Evolutionary conservation across 2,797 vertebrate genomes (phyloP).

Genomic region (Scolopax rusticola): DNA sequence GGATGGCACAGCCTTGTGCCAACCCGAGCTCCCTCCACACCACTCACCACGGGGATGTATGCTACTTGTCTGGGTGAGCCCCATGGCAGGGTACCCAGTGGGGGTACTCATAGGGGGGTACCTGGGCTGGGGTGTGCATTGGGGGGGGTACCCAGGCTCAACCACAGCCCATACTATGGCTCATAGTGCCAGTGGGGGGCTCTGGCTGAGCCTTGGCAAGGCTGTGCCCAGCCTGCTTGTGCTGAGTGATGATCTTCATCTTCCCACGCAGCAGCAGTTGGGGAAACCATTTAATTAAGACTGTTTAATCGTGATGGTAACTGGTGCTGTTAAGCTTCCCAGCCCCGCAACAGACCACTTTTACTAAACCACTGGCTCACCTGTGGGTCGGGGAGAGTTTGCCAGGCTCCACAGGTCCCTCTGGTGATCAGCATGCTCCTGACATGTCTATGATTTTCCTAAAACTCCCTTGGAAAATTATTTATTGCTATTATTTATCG

Average conservation of each 20-base stretch:
- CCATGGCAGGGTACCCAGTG: no score
- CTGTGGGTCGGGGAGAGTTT: fast-evolving
- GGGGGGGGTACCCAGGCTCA: no score
- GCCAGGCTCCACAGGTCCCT: neutral
- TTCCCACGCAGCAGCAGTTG: neutral
- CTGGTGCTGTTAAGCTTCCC: neutral
- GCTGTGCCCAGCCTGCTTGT: neutral
- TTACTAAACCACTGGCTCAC: fast-evolving
- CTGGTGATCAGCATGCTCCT: neutral
- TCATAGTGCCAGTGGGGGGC: neutral
- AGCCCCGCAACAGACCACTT: neutral
- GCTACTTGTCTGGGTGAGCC: fast-evolving
- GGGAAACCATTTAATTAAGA: neutral
- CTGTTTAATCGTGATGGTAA: fast-evolving
- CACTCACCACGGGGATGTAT: fast-evolving
- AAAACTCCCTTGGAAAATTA: neutral
- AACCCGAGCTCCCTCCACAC: neutral
- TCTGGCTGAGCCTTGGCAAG: neutral
- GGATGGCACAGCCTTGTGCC: neutral
- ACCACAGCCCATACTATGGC: neutral
- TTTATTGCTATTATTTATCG: neutral
- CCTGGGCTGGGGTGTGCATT: no score
- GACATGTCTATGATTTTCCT: neutral
- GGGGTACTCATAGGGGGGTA: neutral
- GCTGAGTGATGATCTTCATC: neutral